Conservation (phyloP, 1,140 invertebrate genomes). For the Carposina sasakii region DNA sequence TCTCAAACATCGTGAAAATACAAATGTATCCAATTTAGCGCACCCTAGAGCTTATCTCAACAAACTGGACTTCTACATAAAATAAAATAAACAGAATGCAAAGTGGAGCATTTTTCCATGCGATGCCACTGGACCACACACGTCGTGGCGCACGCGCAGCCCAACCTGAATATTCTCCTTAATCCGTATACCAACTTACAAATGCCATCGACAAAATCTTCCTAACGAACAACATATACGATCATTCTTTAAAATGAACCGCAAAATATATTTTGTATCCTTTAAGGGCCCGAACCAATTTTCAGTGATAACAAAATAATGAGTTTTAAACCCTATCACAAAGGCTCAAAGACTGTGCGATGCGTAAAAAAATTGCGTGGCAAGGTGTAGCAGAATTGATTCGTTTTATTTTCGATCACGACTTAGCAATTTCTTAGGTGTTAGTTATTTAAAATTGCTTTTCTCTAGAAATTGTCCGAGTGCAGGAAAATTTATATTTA, state of each 20-base stretch:
- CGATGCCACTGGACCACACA: conserved; percentile 43
- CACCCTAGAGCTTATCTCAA: too few species aligned
- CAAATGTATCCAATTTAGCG: too few species aligned
- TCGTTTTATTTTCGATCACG: conserved; percentile 39
- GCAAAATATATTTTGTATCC: background rate
- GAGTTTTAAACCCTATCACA: conserved; percentile 16
- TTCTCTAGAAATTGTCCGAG: too few species aligned
- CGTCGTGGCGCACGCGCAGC: conserved; percentile 38
- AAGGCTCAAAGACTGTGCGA: too few species aligned
- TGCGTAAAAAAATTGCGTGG: conserved; percentile 18
- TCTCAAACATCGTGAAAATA: too few species aligned
- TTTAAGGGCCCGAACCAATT: conserved; percentile 15
- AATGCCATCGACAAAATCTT: background rate
- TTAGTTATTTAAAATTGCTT: conserved; percentile 35
- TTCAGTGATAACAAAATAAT: conserved; percentile 2
- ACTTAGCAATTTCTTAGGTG: conserved; percentile 42
- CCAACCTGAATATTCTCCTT: conserved; percentile 38
- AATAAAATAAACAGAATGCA: too few species aligned
- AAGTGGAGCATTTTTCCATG: conserved; percentile 37
- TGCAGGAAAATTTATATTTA: too few species aligned
- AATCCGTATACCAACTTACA: conserved; percentile 26
- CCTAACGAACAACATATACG: too few species aligned
- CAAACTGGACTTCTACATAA: too few species aligned
- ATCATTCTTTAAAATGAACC: too few species aligned
- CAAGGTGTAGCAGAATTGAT: conserved; percentile 29